Evolutionary conservation across 2,797 vertebrate genomes (phyloP).

Genomic region (Acipenser ruthenus): DNA sequence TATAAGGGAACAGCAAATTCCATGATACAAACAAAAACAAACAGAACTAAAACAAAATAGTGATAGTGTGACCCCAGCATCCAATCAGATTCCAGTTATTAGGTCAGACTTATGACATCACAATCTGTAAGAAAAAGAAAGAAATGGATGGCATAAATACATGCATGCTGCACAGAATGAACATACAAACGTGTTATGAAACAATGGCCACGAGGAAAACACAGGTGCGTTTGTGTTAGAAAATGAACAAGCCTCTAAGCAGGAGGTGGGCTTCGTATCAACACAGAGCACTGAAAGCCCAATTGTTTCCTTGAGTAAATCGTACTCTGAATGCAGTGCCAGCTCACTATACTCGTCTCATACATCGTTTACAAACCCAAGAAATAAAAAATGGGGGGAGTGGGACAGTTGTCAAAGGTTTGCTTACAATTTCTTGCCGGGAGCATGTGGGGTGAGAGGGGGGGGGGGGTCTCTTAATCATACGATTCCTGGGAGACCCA

Average conservation of each 20-base stretch:
- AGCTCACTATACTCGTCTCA: too few species aligned
- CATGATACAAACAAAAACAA: slow-evolving; percentile 56
- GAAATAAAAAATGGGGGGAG: too few species aligned
- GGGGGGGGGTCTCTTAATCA: too few species aligned
- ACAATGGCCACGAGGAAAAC: not conserved
- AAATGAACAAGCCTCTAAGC: slow-evolving; percentile 43
- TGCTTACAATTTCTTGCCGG: too few species aligned
- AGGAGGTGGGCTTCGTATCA: slow-evolving; percentile 20
- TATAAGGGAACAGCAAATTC: slow-evolving; percentile 51
- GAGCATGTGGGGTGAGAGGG: not conserved
- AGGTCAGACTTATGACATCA: slow-evolving; percentile 81
- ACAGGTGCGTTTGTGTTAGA: too few species aligned
- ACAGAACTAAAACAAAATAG: not conserved
- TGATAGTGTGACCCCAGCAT: slow-evolving; percentile 70
- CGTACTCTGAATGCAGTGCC: too few species aligned
- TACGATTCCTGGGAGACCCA: too few species aligned
- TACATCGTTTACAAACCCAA: too few species aligned
- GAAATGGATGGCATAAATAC: slow-evolving; percentile 73
- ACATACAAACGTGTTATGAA: not conserved
- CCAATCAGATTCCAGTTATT: slow-evolving; percentile 68
- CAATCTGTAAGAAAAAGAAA: slow-evolving; percentile 86
- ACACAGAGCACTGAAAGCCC: slow-evolving; percentile 10
- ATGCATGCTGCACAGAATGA: slow-evolving; percentile 49
- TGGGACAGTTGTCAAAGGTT: not conserved
- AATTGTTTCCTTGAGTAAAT: too few species aligned